These are phyloP conservation scores for Cyphomyrus plagiostoma DNA, from an alignment of 2,113 vertebrate genomes.

Conservation along the genomic window DNA sequence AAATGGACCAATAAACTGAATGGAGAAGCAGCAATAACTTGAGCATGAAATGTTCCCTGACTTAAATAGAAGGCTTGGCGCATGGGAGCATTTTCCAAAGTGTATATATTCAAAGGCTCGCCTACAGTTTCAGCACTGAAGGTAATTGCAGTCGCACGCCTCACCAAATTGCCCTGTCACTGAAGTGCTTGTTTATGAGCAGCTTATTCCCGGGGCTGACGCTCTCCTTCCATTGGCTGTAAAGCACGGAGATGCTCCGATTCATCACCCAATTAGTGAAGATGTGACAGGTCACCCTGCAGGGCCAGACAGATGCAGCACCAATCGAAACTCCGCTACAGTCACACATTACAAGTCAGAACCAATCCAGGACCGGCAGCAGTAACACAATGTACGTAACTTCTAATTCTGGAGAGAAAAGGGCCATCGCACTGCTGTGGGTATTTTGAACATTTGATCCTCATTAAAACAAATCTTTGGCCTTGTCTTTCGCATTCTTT, in stretches of 20 bases:
- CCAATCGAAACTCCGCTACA: slow-evolving; percentile 40
- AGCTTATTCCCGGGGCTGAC: slow-evolving; percentile 32
- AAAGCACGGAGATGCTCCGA: slow-evolving; percentile 54
- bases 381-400: background rate
- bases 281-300: slow-evolving; percentile 37
- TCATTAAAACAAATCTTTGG: background rate
- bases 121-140: slow-evolving; percentile 53
- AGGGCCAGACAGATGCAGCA: slow-evolving; percentile 11
- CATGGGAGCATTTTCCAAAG: slow-evolving; percentile 10
- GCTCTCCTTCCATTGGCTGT: slow-evolving; percentile 49
- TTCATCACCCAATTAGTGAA: slow-evolving; percentile 58
- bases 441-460: background rate
- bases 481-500: background rate
- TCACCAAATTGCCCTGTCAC: slow-evolving; percentile 59
- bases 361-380: background rate
- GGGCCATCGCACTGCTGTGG: background rate
- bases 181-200: slow-evolving; percentile 54
- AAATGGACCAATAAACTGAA: background rate
- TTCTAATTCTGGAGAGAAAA: background rate
- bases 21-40: background rate
- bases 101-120: slow-evolving; percentile 52
- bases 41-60: background rate
- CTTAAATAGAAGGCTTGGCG: background rate
- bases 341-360: background rate
- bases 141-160: slow-evolving; percentile 48